Conservation (phyloP, 35 echinoderm and acorn worm species). For the Diadema setosum region DNA sequence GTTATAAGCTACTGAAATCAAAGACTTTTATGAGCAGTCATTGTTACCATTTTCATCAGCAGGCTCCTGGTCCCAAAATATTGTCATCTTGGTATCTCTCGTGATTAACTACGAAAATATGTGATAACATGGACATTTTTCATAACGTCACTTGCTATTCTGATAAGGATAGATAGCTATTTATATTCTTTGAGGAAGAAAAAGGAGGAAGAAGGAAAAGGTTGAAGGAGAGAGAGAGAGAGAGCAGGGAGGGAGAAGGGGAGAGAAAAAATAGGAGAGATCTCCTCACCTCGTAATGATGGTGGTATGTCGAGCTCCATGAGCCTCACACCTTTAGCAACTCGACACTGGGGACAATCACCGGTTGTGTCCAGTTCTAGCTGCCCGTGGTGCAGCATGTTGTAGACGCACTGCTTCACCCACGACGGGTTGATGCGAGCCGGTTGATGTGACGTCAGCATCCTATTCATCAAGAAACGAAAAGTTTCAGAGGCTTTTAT, state of each 20-base stretch:
- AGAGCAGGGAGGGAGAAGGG: background rate
- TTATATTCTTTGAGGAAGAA: too few species aligned
- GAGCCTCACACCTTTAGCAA: conserved; percentile 80
- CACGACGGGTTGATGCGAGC: conserved; percentile 77
- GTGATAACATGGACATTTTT: too few species aligned
- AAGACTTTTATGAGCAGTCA: too few species aligned
- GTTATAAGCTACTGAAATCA: too few species aligned
- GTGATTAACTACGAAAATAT: too few species aligned
- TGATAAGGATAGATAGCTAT: too few species aligned
- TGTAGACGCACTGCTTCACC: conserved; percentile 80
- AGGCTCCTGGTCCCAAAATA: too few species aligned
- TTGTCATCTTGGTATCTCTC: too few species aligned
- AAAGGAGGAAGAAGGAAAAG: background rate
- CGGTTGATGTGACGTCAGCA: conserved; percentile 62
- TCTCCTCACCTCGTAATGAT: conserved; percentile 79
- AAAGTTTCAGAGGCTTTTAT: too few species aligned
- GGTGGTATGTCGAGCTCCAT: conserved; percentile 91
- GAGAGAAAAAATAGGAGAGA: background rate
- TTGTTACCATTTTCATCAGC: too few species aligned
- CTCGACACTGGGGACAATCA: conserved; percentile 36
- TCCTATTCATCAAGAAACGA: too few species aligned
- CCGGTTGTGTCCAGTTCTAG: conserved; percentile 54
- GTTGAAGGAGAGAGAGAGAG: background rate
- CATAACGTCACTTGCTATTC: too few species aligned
- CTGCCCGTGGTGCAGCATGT: conserved; percentile 66